Evolutionary conservation across 2,797 vertebrate species (phyloP), one percentile per base, ranked within the genome.

Genomic region (Poeciliopsis paucimaculata): DNA sequence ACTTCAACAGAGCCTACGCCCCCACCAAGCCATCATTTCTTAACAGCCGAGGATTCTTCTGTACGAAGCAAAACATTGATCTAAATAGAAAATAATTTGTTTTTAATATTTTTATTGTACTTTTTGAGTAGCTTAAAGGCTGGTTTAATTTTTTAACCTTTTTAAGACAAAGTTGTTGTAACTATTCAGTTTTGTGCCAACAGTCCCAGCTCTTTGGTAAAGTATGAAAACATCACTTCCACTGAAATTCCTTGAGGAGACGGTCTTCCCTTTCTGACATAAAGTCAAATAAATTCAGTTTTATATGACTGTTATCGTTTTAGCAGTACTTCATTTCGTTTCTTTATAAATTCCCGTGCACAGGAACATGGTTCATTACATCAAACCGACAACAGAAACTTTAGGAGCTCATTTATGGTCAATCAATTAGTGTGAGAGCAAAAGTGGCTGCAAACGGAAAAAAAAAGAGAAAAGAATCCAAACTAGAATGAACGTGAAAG

Each of bases 381-480:
- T 80, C 64, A 74, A 70, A 11, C n/a, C n/a, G 0, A 53, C 72
- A 76, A 82, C 34, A 53, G 10, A 74, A 77, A 74, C 64, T 55
- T 77, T 34, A 77, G 43, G 77, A 70, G 64, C 55, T 77, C 75
- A 84, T 87, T 88, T 86, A 77, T n/a, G 26, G 75, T 41, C 79
- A 83, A 83, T 91, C 79, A 80, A 79, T 83, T 66, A 79, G 13
- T 68, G 28, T 20, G 46, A 62, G 62, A 28, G 23, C 16, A 79
- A 41, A 79, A 64, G 10, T 76, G 57, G 41, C 77, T 45, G n/a
- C 55, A 78, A 72, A 84, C 72, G 41, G 55, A 53, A 84, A 76
- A 86, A 86, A 82, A 77, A 71, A 36, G 83, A 72, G 83, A 75
- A 86, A 82, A 76, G 62, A 18, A 84, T 16, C 51, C 72, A 74